Base-by-base conservation (phyloP, 30 jellyfish, hydroid and myxozoan genomes). In the Nemopilema nomurai region DNA sequence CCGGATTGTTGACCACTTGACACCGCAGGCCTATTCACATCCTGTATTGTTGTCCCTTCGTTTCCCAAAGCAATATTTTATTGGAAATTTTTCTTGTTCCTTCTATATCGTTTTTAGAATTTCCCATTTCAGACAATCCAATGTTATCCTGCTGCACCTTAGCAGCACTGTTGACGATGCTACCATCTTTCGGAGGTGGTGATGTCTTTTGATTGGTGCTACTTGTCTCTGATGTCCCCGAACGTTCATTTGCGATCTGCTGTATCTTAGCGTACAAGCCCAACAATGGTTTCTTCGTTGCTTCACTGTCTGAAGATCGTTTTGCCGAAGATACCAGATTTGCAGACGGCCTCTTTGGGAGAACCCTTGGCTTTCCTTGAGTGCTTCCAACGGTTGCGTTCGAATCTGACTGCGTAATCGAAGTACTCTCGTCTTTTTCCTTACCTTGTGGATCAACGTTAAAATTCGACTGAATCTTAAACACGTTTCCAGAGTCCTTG, bases 181-280 rank as follows among this genome's bases (percentile, higher is more conserved):
- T 41, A 41, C 13, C 57, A 13, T 41, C 57, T 41, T 41, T 41
- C 57, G 13, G 13, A 3, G 57, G 57, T 13, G 6, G 57, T 3
- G 57, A 41, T 41, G 57, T 41, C 13, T 41, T 41, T 41, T 3
- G 13, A 22, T 29, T 67, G 0, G 28, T 23, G 0, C 51, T 67
- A 33, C 21, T 9, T 23, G 30, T 23, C 23, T 29, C 19, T 23
- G 32, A 17, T 8, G 76, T 67, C 51, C 51, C 30, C 1, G 52
- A 29, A 17, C 76, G 68, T 57, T 62, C 76, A 57, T 22, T 77
- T 0, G 87, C 87, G 49, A 77, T 62, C 24, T 77, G 78, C 71
- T 77, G 87, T 32, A 77, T 77, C 68, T 77, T 77, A 16, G 87
- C 87, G 57, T 50, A 77, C 63, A 77, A 64, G 19, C 87, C 87